Conservation (phyloP, 2,888 invertebrate genomes). For the Apodemia zela region DNA sequence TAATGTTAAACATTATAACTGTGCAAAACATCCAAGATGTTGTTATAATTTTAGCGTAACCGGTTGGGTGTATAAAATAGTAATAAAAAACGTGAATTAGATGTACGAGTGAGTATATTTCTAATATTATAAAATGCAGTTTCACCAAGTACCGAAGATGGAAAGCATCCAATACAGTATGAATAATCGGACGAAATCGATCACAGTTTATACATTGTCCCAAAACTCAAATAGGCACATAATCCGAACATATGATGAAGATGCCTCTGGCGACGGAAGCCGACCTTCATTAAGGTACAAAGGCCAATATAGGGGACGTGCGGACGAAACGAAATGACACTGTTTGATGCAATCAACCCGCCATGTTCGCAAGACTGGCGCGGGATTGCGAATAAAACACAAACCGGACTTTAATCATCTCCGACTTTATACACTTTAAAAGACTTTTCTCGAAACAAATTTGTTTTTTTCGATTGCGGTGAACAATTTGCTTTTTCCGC, state of each 20-base stretch:
- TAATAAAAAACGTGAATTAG: too few species aligned
- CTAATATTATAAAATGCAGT: too few species aligned
- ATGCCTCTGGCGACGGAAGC: slow-evolving; percentile 52
- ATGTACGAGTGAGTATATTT: too few species aligned
- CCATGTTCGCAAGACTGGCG: slow-evolving; percentile 10
- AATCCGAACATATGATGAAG: slow-evolving; percentile 47
- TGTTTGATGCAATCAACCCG: slow-evolving; percentile 18
- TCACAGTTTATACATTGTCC: slow-evolving; percentile 26
- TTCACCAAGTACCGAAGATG: too few species aligned
- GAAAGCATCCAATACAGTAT: too few species aligned
- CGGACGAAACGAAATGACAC: slow-evolving; percentile 27
- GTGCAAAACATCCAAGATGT: too few species aligned
- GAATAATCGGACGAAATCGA: not conserved
- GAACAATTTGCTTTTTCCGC: not conserved
- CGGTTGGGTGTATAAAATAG: too few species aligned
- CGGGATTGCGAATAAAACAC: slow-evolving; percentile 18
- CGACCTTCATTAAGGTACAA: slow-evolving; percentile 60
- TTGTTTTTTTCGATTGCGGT: not conserved
- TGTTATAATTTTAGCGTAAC: too few species aligned
- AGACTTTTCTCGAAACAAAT: not conserved
- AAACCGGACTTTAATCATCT: slow-evolving; percentile 2
- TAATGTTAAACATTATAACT: too few species aligned
- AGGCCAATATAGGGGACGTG: slow-evolving; percentile 47
- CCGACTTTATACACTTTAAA: not conserved
- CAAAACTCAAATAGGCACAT: slow-evolving; percentile 30